Conservation (phyloP, 2,113 vertebrate species). For the Embiotoca jacksoni region DNA sequence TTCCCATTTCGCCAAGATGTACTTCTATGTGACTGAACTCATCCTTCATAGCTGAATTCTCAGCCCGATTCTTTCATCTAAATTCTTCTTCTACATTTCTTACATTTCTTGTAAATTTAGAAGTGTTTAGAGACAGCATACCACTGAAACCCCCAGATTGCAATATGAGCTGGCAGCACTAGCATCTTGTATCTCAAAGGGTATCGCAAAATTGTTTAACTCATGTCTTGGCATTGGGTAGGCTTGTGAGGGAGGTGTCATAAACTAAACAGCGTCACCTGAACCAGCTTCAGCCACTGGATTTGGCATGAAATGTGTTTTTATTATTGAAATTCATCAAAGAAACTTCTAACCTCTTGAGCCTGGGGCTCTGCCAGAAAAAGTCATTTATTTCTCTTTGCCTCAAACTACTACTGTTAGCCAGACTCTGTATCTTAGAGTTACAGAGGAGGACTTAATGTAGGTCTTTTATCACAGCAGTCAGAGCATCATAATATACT, state of each 20-base stretch:
- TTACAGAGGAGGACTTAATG: not conserved
- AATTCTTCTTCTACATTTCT: no score
- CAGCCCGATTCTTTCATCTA: not conserved
- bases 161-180: not conserved
- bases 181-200: not conserved
- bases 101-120: not conserved
- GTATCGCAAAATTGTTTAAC: not conserved
- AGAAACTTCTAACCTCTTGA: not conserved
- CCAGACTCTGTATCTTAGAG: not conserved
- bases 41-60: not conserved
- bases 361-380: constrained; percentile 7
- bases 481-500: no score
- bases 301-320: constrained; percentile 41
- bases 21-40: constrained; percentile 30
- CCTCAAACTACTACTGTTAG: not conserved
- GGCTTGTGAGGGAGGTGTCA: constrained; percentile 12
- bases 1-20: not conserved
- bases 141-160: not conserved
- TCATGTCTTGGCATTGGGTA: constrained; percentile 8
- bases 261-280: constrained; percentile 27
- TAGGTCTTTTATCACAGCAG: no score
- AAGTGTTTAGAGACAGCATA: not conserved
- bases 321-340: constrained; percentile 45
- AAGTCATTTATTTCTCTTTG: constrained; percentile 17
- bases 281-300: constrained; percentile 1